These are phyloP conservation scores for Agrypnia vestita DNA, from an alignment of 1,140 invertebrate species.

Conservation along the genomic window DNA sequence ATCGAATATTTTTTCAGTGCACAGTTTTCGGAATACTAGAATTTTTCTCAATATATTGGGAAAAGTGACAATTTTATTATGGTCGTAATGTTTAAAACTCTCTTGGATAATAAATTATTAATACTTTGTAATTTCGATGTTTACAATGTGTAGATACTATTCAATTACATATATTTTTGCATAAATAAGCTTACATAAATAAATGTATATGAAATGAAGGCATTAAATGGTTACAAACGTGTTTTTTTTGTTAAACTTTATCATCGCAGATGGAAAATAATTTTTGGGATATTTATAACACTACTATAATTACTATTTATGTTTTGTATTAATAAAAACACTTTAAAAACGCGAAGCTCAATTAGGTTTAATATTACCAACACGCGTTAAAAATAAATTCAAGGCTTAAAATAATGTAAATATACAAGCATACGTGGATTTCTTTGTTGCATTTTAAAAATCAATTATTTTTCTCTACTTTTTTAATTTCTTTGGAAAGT, in stretches of 20 bases:
- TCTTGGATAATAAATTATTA: not conserved
- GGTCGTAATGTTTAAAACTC: not conserved
- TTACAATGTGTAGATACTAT: too few relatives aligned
- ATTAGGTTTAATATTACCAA: conserved; percentile 12
- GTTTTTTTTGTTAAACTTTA: too few relatives aligned
- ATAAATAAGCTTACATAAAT: conserved; percentile 8
- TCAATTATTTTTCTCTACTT: too few relatives aligned
- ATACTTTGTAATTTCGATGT: too few relatives aligned
- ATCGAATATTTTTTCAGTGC: not conserved
- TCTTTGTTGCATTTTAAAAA: too few relatives aligned
- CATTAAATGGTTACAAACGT: too few relatives aligned
- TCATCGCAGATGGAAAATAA: too few relatives aligned
- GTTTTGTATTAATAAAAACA: too few relatives aligned
- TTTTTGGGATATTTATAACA: too few relatives aligned
- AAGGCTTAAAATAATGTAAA: conserved; percentile 6
- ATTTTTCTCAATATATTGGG: not conserved
- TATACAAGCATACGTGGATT: not conserved
- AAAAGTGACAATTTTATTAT: too few relatives aligned
- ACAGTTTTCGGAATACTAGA: not conserved
- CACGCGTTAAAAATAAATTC: conserved; percentile 6
- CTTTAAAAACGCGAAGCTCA: conserved; percentile 4
- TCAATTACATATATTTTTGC: conserved; percentile 8
- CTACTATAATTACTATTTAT: too few relatives aligned
- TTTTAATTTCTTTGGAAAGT: too few relatives aligned
- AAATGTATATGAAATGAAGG: not conserved